Conservation (phyloP, 2,888 invertebrate species). For the Chouioia cunea region DNA sequence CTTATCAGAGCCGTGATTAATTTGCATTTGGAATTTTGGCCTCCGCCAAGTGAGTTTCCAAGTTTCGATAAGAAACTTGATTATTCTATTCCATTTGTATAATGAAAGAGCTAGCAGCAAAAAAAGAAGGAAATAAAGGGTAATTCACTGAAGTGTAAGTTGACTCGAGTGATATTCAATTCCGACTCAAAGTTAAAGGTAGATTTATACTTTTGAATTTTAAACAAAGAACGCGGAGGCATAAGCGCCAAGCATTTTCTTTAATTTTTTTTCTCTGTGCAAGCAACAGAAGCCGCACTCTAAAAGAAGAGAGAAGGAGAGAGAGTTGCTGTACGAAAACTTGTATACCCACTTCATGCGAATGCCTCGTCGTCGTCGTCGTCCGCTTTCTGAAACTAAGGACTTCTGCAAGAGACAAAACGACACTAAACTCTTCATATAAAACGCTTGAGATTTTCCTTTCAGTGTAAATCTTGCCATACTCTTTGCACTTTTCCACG, state of each 20-base stretch:
- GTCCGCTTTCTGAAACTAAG: slow-evolving; percentile 22
- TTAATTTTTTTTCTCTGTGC: slow-evolving; percentile 19
- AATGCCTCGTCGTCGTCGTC: slow-evolving; percentile 29
- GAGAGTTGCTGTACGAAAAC: slow-evolving; percentile 25
- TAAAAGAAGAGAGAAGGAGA: too few species aligned
- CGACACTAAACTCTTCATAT: slow-evolving; percentile 35
- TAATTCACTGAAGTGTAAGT: too few species aligned
- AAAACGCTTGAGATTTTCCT: slow-evolving; percentile 25
- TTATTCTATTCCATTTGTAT: too few species aligned
- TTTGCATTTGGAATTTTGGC: too few species aligned
- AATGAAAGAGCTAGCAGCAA: too few species aligned
- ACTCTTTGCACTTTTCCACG: background rate
- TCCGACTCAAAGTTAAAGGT: too few species aligned
- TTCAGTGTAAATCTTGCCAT: slow-evolving; percentile 21
- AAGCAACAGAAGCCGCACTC: slow-evolving; percentile 10
- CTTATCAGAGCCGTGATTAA: too few species aligned
- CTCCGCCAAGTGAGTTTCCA: too few species aligned
- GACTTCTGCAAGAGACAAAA: slow-evolving; percentile 27
- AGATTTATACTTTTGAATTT: background rate
- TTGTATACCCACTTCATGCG: slow-evolving; percentile 35
- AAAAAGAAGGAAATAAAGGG: too few species aligned
- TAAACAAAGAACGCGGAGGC: background rate
- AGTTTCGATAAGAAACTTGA: too few species aligned
- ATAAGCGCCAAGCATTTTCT: slow-evolving; percentile 4
- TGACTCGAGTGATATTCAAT: too few species aligned